Evolutionary conservation across 2,113 vertebrate genomes (phyloP).

Genomic region (Syngnathus scovelli): DNA sequence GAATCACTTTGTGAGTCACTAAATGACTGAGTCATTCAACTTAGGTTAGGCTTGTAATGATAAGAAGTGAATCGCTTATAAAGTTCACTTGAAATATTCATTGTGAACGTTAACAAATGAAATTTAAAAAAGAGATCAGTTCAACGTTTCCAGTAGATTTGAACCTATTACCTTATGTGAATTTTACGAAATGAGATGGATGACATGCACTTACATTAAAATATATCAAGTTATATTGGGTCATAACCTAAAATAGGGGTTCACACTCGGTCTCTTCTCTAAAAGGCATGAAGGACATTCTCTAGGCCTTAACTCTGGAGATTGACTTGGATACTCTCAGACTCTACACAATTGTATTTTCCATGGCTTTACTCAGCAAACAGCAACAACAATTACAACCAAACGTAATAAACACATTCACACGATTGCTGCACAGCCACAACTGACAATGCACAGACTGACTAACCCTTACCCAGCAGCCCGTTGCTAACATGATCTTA

Average conservation of each 20-base stretch:
- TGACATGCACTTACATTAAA: too few species aligned
- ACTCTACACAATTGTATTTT: too few species aligned
- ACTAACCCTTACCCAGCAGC: too few species aligned
- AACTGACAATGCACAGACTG: too few species aligned
- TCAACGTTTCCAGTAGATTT: not conserved
- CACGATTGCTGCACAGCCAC: too few species aligned
- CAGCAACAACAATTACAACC: too few species aligned
- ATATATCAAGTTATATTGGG: not conserved
- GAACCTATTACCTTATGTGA: not conserved
- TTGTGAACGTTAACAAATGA: too few species aligned
- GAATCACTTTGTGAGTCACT: not conserved
- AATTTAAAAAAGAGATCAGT: not conserved
- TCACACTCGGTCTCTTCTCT: not conserved
- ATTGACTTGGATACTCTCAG: too few species aligned
- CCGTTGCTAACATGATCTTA: too few species aligned
- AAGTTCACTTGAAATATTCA: not conserved
- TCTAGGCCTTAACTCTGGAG: not conserved
- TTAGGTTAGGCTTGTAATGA: not conserved
- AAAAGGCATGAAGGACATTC: not conserved
- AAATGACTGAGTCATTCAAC: not conserved
- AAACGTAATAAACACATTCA: too few species aligned
- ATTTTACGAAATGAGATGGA: not conserved
- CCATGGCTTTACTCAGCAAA: too few species aligned
- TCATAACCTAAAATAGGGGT: not conserved
- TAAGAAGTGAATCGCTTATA: not conserved